Conservation (phyloP, 2,113 vertebrate species). For the Pygoscelis adeliae region DNA sequence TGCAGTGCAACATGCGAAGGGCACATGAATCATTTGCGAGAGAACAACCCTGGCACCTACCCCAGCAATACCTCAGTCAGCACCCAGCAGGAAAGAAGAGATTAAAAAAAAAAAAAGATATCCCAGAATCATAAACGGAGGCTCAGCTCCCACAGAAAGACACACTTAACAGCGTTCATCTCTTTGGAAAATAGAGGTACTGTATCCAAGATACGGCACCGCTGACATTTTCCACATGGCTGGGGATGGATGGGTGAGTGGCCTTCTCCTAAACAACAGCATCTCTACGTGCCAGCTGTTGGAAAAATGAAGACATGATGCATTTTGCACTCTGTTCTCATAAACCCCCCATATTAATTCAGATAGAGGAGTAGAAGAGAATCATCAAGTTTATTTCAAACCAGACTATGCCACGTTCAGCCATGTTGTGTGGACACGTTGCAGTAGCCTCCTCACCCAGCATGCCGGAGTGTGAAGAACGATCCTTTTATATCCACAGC, state of each 20-base stretch:
- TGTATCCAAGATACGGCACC: constrained; percentile 34
- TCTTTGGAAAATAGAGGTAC: constrained; percentile 44
- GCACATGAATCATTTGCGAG: constrained; percentile 55
- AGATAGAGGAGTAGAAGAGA: background rate
- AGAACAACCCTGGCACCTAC: constrained; percentile 50
- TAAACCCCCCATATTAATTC: background rate
- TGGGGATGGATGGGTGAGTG: constrained; percentile 11
- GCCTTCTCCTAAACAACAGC: constrained; percentile 31
- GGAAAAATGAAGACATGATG: background rate
- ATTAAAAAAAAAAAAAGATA: background rate
- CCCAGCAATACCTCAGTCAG: constrained; percentile 64
- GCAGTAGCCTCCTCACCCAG: constrained; percentile 20
- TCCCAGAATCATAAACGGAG: background rate
- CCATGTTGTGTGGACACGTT: background rate
- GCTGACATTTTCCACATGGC: constrained; percentile 30
- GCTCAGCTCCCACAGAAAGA: constrained; percentile 16
- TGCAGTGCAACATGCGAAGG: constrained; percentile 42
- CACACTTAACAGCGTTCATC: background rate
- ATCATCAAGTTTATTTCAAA: constrained; percentile 13
- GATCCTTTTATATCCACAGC: constrained; percentile 44
- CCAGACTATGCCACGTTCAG: background rate
- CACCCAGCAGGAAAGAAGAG: constrained; percentile 27
- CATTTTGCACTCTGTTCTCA: background rate
- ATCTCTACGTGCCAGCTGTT: background rate
- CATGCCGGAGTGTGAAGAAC: constrained; percentile 20